Evolutionary conservation across 2,888 invertebrate species (phyloP), one percentile per base, ranked within the genome.

Genomic region (Eupithecia vulgata): DNA sequence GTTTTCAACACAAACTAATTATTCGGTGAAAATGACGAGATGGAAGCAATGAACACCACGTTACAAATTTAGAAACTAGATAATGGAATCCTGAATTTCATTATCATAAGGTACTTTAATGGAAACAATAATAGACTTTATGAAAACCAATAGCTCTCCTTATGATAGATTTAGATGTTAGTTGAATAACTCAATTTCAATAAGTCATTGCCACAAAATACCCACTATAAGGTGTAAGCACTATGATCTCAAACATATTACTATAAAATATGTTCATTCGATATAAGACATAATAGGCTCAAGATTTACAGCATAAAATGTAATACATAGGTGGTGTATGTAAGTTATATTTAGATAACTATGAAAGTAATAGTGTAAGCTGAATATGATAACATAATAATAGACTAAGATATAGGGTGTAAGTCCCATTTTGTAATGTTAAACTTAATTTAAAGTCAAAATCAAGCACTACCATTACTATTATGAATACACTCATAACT

Each of bases 361-460:
- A 89, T 85, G 82, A 86, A 87, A 65, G 34, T 67, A 62, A 57
- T 70, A 73, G 48, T 7, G 78, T 86, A 85, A 88, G 87, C 87
- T 87, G 86, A 87, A 86, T 85, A 84, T 88, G 86, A 87, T 88
- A 84, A 83, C 84, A 83, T 85, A 85, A 86, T 81, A 65, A 81
- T 85, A 85, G 85, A 82, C 72, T 89, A 92, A 89, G 87, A 8
- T 74, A 80, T 80, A 84, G 81, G 74, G 59, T 66, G 69, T 93
- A 94, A 92, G 93, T 92, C 87, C 90, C 93, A 93, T 94, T 94
- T 94, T 93, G 93, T 94, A 94, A 93, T 91, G 91, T 91, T 93
- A 90, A 87, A 84, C 85, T 87, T 88, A 93, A 90, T 90, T 88
- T 88, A 90, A 88, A 90, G 84, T 87, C 79, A 88, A 90, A 90